Evolutionary conservation across 1,140 invertebrate genomes (phyloP).

Genomic region (Ephestia elutella): DNA sequence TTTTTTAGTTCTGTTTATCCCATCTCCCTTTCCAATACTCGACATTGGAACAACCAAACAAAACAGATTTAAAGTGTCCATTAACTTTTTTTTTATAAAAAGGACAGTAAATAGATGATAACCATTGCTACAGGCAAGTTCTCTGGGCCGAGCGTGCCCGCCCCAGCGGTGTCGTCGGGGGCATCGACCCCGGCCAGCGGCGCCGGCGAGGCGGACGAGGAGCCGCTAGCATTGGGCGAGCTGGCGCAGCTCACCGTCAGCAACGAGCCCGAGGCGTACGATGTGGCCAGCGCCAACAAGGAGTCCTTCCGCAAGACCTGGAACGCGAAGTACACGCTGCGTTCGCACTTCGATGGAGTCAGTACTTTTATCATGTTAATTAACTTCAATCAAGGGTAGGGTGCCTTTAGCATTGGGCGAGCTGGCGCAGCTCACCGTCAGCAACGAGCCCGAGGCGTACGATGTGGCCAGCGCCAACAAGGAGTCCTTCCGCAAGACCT

Average conservation of each 20-base stretch:
- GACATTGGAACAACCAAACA: too few relatives aligned
- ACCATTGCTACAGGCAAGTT: constrained; percentile 34
- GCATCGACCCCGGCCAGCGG: constrained; percentile 18
- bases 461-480: too few relatives aligned
- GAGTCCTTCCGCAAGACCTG: constrained; percentile 97
- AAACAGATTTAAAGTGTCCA: too few relatives aligned
- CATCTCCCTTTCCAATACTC: too few relatives aligned
- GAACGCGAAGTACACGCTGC: constrained; percentile 97
- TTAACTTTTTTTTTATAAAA: too few relatives aligned
- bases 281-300: constrained; percentile 89
- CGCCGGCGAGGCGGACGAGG: constrained; percentile 85
- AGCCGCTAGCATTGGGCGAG: constrained; percentile 92
- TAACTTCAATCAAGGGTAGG: too few relatives aligned
- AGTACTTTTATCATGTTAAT: too few relatives aligned
- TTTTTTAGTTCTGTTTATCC: too few relatives aligned
- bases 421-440: too few relatives aligned
- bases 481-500: too few relatives aligned
- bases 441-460: too few relatives aligned
- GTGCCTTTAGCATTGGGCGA: too few relatives aligned
- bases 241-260: constrained; percentile 96
- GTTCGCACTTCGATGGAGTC: constrained; percentile 97
- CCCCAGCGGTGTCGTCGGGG: constrained; percentile 75
- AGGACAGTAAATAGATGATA: not conserved
- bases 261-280: constrained; percentile 96
- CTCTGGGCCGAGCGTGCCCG: constrained; percentile 13